Conservation (phyloP, 2,113 vertebrate species). For the Paradoxurus hermaphroditus region DNA sequence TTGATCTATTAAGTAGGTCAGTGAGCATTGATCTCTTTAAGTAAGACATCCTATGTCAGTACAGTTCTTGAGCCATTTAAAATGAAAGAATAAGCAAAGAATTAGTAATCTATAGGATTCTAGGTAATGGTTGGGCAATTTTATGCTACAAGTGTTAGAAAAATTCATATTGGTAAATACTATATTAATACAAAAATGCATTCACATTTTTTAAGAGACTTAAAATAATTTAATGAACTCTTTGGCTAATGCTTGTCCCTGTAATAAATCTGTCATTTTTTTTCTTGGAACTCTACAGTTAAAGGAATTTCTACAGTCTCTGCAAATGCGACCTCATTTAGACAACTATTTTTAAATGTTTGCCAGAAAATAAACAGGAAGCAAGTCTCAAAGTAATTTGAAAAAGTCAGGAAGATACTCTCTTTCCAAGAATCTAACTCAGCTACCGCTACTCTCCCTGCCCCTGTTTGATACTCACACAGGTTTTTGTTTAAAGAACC, state of each 20-base stretch:
- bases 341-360: conserved; percentile 63
- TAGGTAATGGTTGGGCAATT: conserved; percentile 4
- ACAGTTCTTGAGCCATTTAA: background rate
- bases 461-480: background rate
- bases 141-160: background rate
- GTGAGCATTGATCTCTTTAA: background rate
- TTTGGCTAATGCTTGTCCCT: conserved; percentile 7
- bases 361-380: conserved; percentile 71
- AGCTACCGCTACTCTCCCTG: background rate
- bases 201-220: conserved; percentile 39
- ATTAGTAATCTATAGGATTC: background rate
- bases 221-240: conserved; percentile 24
- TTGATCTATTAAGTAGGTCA: background rate
- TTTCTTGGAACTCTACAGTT: conserved; percentile 20
- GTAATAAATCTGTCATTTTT: conserved; percentile 58
- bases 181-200: conserved; percentile 18
- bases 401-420: conserved; percentile 53
- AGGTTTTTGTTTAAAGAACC: conserved; percentile 34
- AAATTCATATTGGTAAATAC: background rate
- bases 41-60: background rate
- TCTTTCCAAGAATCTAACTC: conserved; percentile 63
- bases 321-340: conserved; percentile 52
- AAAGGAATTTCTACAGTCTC: conserved; percentile 45
- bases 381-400: conserved; percentile 64
- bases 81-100: conserved; percentile 8